These are phyloP conservation scores for Sebastes kiyomatsui DNA, from an alignment of 2,797 vertebrate species.

Conservation along the genomic window DNA sequence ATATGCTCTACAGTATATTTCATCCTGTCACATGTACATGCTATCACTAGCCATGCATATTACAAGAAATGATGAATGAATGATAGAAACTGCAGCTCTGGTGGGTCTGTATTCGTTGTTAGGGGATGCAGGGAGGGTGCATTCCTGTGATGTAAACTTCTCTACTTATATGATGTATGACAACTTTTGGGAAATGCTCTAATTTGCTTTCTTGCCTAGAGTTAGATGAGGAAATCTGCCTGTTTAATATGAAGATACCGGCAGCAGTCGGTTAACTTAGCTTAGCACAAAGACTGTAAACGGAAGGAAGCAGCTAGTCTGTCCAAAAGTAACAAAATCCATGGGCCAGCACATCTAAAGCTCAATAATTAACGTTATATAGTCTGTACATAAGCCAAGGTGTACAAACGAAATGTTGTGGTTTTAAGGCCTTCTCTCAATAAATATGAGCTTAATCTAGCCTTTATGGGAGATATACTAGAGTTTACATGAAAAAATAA, in stretches of 20 bases:
- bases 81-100: background rate
- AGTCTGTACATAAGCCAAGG: background rate
- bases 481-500: background rate
- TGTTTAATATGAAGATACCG: background rate
- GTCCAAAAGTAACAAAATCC: background rate
- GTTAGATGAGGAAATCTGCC: background rate
- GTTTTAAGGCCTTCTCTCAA: background rate
- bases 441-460: background rate
- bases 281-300: background rate
- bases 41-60: background rate
- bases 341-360: background rate
- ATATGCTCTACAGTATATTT: slow-evolving; percentile 3
- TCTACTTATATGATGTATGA: background rate
- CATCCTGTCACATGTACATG: slow-evolving; percentile 1
- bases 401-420: background rate
- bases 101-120: background rate
- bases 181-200: background rate
- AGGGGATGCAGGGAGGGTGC: background rate
- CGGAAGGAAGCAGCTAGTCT: background rate
- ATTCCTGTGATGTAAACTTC: background rate
- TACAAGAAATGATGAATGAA: slow-evolving; percentile 1
- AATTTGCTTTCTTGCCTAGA: background rate
- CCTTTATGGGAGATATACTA: background rate
- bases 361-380: background rate
- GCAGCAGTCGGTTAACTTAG: background rate